Base-by-base conservation (phyloP, 2,797 vertebrate species). In the Tapera naevia region DNA sequence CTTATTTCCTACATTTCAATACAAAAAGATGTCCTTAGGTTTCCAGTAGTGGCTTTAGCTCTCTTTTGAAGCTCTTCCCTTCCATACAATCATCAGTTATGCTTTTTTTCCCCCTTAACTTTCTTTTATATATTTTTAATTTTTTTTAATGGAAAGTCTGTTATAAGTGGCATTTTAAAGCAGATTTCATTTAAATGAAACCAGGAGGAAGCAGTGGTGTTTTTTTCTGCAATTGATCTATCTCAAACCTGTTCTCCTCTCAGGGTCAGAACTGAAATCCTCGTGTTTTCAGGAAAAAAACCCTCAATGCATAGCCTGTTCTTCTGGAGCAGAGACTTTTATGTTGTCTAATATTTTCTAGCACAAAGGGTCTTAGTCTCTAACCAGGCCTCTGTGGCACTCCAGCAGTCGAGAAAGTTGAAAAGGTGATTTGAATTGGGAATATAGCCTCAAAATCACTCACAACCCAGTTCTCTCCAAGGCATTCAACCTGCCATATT, bases 11-110 rank as follows among this genome's bases (percentile, higher is more conserved):
- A 58, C 2, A 1, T 81, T 91, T 81, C 27, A 66, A 11, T 43
- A 48, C 11, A 87, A 73, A 18, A 39, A 12, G 25, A 64, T 80
- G 17, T 71, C 65, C 13, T 92, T 35, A 48, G n/a, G 3, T 69
- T 86, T 92, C 70, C 19, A 19, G 3, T n/a, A 14, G 17, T 74
- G 37, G 4, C 27, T 90, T 74, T 57, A 72, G 24, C 24, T 61
- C 13, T 1, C 2, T 72, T 78, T 72, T 66, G 7, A 66, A 72
- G 21, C 9, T 79, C 8, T 86, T 81, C 69, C 45, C 21, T 71
- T 79, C 46, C 12, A 7, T 18, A 39, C 1, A 2, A 11, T 33
- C 2, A 0, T n/a, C 18, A 37, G 8, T 71, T 70, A 33, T 0
- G 0, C 0, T 41, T 58, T 23, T n/a, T 33, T 27, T 46, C 13